Percentiles rank a stretch among this genome's conserved stretches.
Evolutionary conservation across 2,888 invertebrate genomes (phyloP).

Genomic region (Salpingus planirostris): DNA sequence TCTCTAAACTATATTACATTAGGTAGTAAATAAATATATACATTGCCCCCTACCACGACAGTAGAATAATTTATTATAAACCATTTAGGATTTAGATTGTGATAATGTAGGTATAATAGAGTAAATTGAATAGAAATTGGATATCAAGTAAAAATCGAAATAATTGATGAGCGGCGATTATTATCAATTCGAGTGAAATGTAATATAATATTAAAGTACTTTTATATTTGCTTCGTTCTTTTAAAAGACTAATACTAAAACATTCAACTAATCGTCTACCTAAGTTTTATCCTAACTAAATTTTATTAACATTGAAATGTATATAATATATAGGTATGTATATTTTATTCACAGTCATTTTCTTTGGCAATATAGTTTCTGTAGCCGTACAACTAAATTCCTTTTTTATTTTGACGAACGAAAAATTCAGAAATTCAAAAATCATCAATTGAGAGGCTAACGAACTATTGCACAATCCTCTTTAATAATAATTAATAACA

Average conservation of each 20-base stretch:
- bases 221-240: slow-evolving; percentile 20
- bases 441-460: slow-evolving; percentile 13
- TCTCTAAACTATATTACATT: slow-evolving; percentile 24
- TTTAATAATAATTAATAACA: slow-evolving; percentile 8
- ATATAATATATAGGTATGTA: slow-evolving; percentile 33
- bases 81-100: background rate
- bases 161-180: slow-evolving; percentile 18
- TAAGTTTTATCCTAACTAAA: slow-evolving; percentile 29
- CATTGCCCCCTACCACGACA: background rate
- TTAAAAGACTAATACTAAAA: slow-evolving; percentile 26
- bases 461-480: slow-evolving; percentile 25
- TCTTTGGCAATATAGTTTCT: slow-evolving; percentile 38
- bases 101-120: too few relatives aligned
- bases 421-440: slow-evolving; percentile 3
- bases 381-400: slow-evolving; percentile 23
- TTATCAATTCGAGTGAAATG: slow-evolving; percentile 21
- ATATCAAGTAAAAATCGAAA: slow-evolving; percentile 1
- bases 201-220: slow-evolving; percentile 21
- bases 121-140: too few relatives aligned
- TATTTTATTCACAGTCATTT: slow-evolving; percentile 41
- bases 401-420: too few relatives aligned
- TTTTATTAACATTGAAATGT: slow-evolving; percentile 33
- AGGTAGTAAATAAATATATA: slow-evolving; percentile 16
- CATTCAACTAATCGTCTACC: slow-evolving; percentile 30
- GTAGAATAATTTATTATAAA: background rate